Conservation (phyloP, 1,140 invertebrate species). For the Aricia agestis region DNA sequence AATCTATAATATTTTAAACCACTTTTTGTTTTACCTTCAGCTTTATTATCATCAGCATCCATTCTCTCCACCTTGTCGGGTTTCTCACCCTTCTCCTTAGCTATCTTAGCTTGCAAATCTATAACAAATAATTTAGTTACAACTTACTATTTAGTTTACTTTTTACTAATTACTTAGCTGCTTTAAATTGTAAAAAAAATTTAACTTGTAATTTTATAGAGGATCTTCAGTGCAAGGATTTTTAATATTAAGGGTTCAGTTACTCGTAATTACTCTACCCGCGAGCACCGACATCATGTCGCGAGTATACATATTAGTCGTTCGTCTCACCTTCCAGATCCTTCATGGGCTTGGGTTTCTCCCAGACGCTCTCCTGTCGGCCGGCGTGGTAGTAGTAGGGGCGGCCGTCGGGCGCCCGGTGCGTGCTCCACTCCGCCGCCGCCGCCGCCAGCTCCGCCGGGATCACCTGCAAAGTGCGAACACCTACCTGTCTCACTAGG, state of each 20-base stretch:
- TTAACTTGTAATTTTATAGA: no score
- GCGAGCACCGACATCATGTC: background rate
- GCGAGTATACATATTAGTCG: conserved; percentile 25
- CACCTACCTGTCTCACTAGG: background rate
- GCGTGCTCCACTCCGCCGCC: conserved; percentile 96
- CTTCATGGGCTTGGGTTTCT: conserved; percentile 93
- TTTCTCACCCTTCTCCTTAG: conserved; percentile 37
- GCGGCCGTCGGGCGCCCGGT: conserved; percentile 94
- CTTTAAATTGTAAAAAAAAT: no score
- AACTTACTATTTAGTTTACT: background rate
- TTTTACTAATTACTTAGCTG: no score
- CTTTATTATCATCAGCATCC: conserved; percentile 34
- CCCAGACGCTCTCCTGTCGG: conserved; percentile 94
- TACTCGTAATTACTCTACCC: background rate
- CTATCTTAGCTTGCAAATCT: conserved; percentile 47
- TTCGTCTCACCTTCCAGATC: conserved; percentile 88
- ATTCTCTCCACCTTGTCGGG: conserved; percentile 33
- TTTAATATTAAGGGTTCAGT: no score
- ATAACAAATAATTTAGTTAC: conserved; percentile 28
- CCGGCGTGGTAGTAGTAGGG: conserved; percentile 95
- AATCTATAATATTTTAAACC: no score
- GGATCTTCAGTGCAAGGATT: no score
- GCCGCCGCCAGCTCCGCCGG: conserved; percentile 83
- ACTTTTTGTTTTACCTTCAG: conserved; percentile 31
- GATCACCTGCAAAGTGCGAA: conserved; percentile 44